Conservation (phyloP, 1,140 invertebrate species). For the Drosophila chauvacae region DNA sequence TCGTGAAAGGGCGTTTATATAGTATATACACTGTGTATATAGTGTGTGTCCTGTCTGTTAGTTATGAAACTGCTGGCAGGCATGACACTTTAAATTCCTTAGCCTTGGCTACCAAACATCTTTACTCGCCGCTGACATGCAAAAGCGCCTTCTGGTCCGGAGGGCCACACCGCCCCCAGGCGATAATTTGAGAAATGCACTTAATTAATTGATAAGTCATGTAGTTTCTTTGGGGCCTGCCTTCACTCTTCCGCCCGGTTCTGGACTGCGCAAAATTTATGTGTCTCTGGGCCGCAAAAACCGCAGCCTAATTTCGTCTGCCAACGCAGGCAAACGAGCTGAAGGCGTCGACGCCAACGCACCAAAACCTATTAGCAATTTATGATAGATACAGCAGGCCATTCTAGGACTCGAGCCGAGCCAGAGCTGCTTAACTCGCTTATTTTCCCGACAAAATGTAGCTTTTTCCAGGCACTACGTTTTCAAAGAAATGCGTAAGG, state of each 20-base stretch:
- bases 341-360: constrained; percentile 50
- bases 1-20: constrained; percentile 27
- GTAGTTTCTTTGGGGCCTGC: constrained; percentile 40
- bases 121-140: constrained; percentile 68
- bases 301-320: constrained; percentile 60
- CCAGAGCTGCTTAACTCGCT: constrained; percentile 8
- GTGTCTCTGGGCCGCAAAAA: constrained; percentile 62
- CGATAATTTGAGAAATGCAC: constrained; percentile 78
- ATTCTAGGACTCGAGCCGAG: background rate
- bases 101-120: constrained; percentile 19
- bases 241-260: constrained; percentile 3
- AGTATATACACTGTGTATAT: constrained; percentile 6
- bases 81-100: constrained; percentile 59
- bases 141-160: constrained; percentile 28
- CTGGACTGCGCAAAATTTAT: constrained; percentile 51
- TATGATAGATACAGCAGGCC: constrained; percentile 51
- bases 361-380: constrained; percentile 73
- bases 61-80: constrained; percentile 63
- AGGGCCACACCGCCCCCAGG: constrained; percentile 29
- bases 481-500: background rate
- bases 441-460: constrained; percentile 6
- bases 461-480: background rate
- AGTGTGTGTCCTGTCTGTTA: constrained; percentile 5
- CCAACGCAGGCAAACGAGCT: constrained; percentile 64
- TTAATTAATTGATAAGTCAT: constrained; percentile 80